Base-by-base conservation (phyloP, 2,888 invertebrate species). In the Charanyca ferruginea region DNA sequence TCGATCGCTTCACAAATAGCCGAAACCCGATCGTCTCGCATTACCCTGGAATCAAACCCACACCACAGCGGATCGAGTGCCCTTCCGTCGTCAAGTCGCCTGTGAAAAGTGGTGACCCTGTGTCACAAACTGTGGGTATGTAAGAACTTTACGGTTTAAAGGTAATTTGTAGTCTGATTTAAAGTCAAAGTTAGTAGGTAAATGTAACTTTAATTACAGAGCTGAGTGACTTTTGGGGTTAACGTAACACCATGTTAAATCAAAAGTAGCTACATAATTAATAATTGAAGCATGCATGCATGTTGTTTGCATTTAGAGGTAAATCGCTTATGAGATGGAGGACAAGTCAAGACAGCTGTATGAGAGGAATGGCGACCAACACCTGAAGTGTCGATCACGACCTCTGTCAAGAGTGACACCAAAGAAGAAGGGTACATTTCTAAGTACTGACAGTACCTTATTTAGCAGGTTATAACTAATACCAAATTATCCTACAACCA, bases 1-100 rank as follows among this genome's bases (percentile, higher is more conserved):
- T 83, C 75, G 77, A 83, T 81, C 66, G 68, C 67, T 67, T 68
- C 77, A 60, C 77, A 79, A 79, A 77, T 77, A 77, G 74, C 59
- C 44, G 87, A 80, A 86, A 88, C 79, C 32, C 45, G 60, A 87
- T 73, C 70, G 79, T 80, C 68, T 88, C 79, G 59, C 58, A 47
- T 87, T 82, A 73, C 80, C 58, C 80, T 77, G 83, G 87, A 87
- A 83, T 73, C 81, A 80, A 87, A 85, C 84, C 86, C 83, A 77
- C 71, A 85, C 87, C 83, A 77, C 84, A 83, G 67, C 69, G 73
- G 69, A 72, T 77, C 71, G 71, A 72, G 73, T 69, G 71, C 71
- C 53, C 49, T 81, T 79, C 77, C 81, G 70, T 66, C 65, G 53
- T 73, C 57, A 71, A 78, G 79, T 75, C 72, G 58, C 45, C 69